These are phyloP conservation scores for Neuroterus valhalla DNA, from an alignment of 1,140 invertebrate genomes.

Conservation along the genomic window DNA sequence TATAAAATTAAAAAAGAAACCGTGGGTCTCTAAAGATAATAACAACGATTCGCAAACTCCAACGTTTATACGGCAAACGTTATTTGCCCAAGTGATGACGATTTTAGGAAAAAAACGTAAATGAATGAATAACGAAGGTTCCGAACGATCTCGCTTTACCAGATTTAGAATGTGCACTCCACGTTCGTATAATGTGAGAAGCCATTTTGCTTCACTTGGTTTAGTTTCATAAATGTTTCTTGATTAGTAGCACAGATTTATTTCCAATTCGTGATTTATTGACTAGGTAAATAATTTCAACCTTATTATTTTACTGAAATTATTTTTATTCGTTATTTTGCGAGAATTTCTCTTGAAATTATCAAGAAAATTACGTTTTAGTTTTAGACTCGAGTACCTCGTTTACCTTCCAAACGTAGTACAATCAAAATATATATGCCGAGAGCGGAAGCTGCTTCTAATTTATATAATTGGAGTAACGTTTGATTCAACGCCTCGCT, in stretches of 20 bases:
- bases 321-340: background rate
- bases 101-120: background rate
- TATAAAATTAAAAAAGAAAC: background rate
- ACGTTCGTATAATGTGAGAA: background rate
- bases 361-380: background rate
- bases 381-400: background rate
- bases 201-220: background rate
- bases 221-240: background rate
- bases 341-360: background rate
- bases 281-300: background rate
- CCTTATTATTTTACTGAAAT: background rate
- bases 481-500: conserved; percentile 17
- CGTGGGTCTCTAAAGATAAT: background rate
- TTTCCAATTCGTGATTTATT: background rate
- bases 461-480: conserved; percentile 26
- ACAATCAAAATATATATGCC: conserved; percentile 21
- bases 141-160: background rate
- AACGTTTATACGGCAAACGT: background rate
- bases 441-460: conserved; percentile 17
- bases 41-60: background rate
- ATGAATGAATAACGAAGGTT: background rate
- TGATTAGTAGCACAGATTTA: background rate
- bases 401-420: background rate
- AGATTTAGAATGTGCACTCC: background rate
- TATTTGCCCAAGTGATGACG: no score